Conservation (phyloP, 2,888 invertebrate genomes). For the Lochmaea crataegi region DNA sequence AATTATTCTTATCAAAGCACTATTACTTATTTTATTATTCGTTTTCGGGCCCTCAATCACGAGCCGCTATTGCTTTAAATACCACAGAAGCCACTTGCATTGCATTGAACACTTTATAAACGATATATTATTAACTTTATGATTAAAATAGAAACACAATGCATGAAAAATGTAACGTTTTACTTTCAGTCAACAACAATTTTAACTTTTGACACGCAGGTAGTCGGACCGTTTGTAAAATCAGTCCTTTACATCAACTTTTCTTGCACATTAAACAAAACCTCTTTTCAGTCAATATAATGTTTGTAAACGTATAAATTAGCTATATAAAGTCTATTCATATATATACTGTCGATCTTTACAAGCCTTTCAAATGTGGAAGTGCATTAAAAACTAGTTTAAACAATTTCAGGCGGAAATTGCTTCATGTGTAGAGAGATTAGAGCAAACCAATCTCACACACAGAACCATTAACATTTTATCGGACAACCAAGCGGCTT, state of each 20-base stretch:
- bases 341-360: no score
- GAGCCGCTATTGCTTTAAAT: slow-evolving; percentile 38
- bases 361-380: no score
- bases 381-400: no score
- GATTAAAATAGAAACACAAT: slow-evolving; percentile 34
- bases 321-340: no score
- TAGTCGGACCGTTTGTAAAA: no score
- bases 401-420: no score
- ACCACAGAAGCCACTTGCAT: slow-evolving; percentile 52
- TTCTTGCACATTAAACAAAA: slow-evolving; percentile 3
- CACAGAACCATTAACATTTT: no score
- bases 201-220: slow-evolving; percentile 40
- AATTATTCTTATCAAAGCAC: not conserved
- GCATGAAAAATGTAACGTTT: slow-evolving; percentile 35
- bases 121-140: slow-evolving; percentile 34
- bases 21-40: not conserved
- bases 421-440: no score
- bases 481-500: no score
- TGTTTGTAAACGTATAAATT: not conserved
- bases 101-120: slow-evolving; percentile 54
- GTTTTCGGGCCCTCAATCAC: not conserved
- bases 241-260: slow-evolving; percentile 29
- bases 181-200: slow-evolving; percentile 43
- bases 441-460: no score
- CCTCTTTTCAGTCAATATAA: slow-evolving; percentile 8